Percentiles rank a stretch among this genome's conserved stretches.
These are phyloP conservation scores for Scaptomyza reducta DNA, from an alignment of 2,888 invertebrate genomes.

Conservation along the genomic window DNA sequence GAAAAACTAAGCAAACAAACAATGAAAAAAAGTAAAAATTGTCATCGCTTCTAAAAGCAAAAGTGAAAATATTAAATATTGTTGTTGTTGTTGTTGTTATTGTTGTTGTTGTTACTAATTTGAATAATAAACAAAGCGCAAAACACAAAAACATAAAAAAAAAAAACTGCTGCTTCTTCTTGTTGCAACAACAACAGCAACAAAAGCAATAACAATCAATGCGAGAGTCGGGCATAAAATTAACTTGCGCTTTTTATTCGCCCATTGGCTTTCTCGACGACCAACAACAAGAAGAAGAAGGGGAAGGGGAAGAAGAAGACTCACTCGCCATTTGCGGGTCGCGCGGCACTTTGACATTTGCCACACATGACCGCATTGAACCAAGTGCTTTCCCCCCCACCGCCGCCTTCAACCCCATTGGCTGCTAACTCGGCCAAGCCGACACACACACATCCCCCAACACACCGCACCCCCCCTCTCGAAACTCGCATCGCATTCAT, in stretches of 20 bases:
- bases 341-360: slow-evolving; percentile 61
- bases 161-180: slow-evolving; percentile 9
- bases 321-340: slow-evolving; percentile 15
- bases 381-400: not conserved
- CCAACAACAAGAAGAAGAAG: not conserved
- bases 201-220: slow-evolving; percentile 15
- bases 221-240: slow-evolving; percentile 49
- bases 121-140: slow-evolving; percentile 46
- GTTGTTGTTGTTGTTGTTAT: slow-evolving; percentile 8
- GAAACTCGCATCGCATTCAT: slow-evolving; percentile 18
- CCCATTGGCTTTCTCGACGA: slow-evolving; percentile 18
- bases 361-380: slow-evolving; percentile 56
- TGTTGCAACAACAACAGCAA: slow-evolving; percentile 7
- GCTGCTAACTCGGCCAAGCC: slow-evolving; percentile 6
- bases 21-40: slow-evolving; percentile 34
- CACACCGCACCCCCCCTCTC: not conserved
- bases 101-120: slow-evolving; percentile 38
- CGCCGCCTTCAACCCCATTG: not conserved
- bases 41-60: slow-evolving; percentile 61
- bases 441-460: not conserved
- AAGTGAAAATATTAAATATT: slow-evolving; percentile 57
- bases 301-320: not conserved
- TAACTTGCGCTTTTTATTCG: slow-evolving; percentile 60
- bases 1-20: slow-evolving; percentile 27
- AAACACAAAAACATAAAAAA: slow-evolving; percentile 15